Evolutionary conservation across 2,888 invertebrate species (phyloP).

Genomic region (Aelia acuminata): DNA sequence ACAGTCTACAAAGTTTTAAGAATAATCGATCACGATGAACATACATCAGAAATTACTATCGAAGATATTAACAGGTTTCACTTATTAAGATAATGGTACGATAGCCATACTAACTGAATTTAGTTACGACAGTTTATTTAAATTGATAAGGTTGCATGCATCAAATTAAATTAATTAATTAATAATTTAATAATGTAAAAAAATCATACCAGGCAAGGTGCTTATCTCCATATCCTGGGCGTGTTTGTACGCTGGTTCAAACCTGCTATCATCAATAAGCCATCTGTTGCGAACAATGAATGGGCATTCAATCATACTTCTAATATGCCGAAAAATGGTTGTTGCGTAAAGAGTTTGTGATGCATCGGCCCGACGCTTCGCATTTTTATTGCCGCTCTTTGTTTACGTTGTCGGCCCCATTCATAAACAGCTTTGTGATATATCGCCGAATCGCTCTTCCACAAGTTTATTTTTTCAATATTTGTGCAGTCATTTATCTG

Average conservation of each 20-base stretch:
- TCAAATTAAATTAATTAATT: no score
- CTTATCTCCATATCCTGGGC: no score
- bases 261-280: background rate
- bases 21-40: no score
- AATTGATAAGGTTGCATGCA: no score
- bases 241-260: background rate
- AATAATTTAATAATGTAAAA: no score
- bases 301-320: background rate
- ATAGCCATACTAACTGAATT: no score
- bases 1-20: no score
- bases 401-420: constrained; percentile 1
- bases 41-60: no score
- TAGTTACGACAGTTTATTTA: no score
- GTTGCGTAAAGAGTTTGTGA: background rate
- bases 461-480: constrained; percentile 55
- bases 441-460: background rate
- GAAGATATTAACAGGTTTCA: no score
- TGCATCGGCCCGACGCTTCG: background rate
- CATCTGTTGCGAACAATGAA: background rate
- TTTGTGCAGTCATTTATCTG: constrained; percentile 51
- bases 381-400: constrained; percentile 3
- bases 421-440: constrained; percentile 18
- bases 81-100: no score
- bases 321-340: background rate
- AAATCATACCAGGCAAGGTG: no score